phyloP scores from a whole-genome alignment of 2,797 vertebrate species.

The Sebastes oblongus region DNA sequence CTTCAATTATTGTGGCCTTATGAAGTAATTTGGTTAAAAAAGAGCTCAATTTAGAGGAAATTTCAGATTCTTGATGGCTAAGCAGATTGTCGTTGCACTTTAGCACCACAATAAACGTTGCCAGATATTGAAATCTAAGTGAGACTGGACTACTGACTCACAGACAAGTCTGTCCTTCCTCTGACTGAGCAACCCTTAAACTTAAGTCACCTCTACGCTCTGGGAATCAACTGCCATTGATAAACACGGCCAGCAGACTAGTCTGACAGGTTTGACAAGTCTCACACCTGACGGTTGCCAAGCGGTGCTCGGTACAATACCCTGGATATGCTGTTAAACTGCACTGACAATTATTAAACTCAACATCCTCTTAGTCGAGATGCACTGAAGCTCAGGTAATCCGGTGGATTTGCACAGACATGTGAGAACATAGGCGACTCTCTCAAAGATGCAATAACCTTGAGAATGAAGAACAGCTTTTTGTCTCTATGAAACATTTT shows the following conservation, averaged over 20 bases:
- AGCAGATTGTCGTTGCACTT: not conserved
- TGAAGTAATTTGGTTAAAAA: not conserved
- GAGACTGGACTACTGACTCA: not conserved
- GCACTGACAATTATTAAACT: not conserved
- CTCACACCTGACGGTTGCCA: not conserved
- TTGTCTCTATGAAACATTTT: constrained; percentile 33
- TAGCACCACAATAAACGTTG: not conserved
- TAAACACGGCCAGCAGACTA: constrained; percentile 1
- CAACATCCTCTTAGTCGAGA: not conserved
- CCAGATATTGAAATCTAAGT: constrained; percentile 12
- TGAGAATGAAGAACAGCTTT: constrained; percentile 23
- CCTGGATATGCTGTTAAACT: not conserved
- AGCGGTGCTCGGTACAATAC: not conserved
- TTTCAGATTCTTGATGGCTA: not conserved
- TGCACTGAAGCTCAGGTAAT: not conserved
- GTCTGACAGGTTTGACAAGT: constrained; percentile 43
- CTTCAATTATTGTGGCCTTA: not conserved
- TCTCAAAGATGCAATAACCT: constrained; percentile 29
- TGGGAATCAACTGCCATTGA: not conserved
- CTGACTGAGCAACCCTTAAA: not conserved
- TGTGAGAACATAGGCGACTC: not conserved
- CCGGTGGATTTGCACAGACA: not conserved
- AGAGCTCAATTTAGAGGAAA: not conserved
- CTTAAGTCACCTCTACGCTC: not conserved
- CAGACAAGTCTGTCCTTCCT: not conserved